Percentiles rank a stretch among this genome's conserved stretches.
These are phyloP conservation scores for Caenorhabditis macrosperma DNA, from an alignment of 2,888 invertebrate genomes.

Conservation along the genomic window DNA sequence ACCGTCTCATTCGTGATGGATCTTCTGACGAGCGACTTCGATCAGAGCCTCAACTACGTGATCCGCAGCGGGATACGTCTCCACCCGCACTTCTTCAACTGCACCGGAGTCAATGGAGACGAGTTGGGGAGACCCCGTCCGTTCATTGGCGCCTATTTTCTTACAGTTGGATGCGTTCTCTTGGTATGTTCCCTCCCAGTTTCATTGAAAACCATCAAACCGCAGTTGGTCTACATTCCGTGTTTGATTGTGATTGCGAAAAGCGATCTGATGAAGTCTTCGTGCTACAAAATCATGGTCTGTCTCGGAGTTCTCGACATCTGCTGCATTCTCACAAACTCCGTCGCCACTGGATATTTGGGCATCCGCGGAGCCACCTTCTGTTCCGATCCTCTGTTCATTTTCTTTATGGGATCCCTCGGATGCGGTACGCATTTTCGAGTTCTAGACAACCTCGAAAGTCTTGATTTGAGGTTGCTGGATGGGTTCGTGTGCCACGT, in stretches of 20 bases:
- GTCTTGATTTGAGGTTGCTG: no score
- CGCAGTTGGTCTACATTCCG: slow-evolving; percentile 44
- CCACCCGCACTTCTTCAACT: slow-evolving; percentile 45
- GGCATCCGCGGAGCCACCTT: slow-evolving; percentile 45
- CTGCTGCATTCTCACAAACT: slow-evolving; percentile 43
- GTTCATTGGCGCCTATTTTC: slow-evolving; percentile 38
- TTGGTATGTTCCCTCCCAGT: slow-evolving; percentile 21
- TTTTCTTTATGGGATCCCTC: slow-evolving; percentile 40
- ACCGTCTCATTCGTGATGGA: slow-evolving; percentile 6
- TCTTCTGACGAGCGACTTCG: slow-evolving; percentile 28
- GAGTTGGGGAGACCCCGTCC: slow-evolving; percentile 26
- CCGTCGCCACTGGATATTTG: slow-evolving; percentile 38
- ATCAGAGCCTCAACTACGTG: slow-evolving; percentile 42
- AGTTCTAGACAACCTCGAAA: not conserved
- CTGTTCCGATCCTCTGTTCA: slow-evolving; percentile 42
- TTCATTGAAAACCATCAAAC: not conserved
- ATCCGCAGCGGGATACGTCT: slow-evolving; percentile 41
- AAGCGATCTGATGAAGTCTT: slow-evolving; percentile 52
- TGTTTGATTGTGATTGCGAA: slow-evolving; percentile 36
- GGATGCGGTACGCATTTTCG: slow-evolving; percentile 28
- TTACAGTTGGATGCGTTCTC: slow-evolving; percentile 17
- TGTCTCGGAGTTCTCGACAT: slow-evolving; percentile 46
- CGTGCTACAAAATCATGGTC: slow-evolving; percentile 59
- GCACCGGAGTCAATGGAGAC: slow-evolving; percentile 22
- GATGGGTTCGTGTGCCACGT: slow-evolving; percentile 55